These are phyloP conservation scores for Aphelenchoides avenae DNA, from an alignment of 1,140 invertebrate species.

Conservation along the genomic window DNA sequence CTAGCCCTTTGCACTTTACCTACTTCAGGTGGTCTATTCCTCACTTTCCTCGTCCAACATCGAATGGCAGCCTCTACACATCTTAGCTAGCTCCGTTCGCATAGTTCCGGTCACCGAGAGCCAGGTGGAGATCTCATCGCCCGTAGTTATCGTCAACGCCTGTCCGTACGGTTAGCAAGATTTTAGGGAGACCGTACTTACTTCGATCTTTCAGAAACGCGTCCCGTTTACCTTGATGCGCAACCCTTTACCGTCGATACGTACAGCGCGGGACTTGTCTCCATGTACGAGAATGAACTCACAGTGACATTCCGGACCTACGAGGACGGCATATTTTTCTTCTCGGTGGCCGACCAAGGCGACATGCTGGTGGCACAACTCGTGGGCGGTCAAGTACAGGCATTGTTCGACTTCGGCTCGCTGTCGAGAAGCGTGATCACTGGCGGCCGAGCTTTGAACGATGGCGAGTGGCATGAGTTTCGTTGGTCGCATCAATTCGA, in stretches of 20 bases:
- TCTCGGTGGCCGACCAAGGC: conserved; percentile 56
- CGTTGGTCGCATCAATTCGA: conserved; percentile 59
- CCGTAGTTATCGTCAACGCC: conserved; percentile 42
- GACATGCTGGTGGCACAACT: conserved; percentile 55
- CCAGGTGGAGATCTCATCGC: conserved; percentile 12
- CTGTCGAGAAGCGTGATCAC: conserved; percentile 31
- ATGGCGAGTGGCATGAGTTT: conserved; percentile 52
- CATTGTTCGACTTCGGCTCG: conserved; percentile 55
- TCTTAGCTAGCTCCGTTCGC: conserved; percentile 26
- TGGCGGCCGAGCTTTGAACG: conserved; percentile 50
- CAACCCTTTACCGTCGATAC: conserved; percentile 40
- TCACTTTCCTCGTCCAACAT: conserved; percentile 41
- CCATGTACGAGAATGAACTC: conserved; percentile 58
- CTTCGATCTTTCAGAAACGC: conserved; percentile 20
- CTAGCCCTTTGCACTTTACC: not conserved
- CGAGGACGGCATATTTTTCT: conserved; percentile 56
- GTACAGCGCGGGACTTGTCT: conserved; percentile 41
- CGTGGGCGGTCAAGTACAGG: conserved; percentile 37
- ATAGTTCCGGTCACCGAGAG: conserved; percentile 36
- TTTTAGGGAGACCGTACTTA: not conserved
- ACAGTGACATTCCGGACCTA: conserved; percentile 51
- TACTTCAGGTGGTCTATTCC: conserved; percentile 37
- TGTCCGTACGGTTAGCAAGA: conserved; percentile 34
- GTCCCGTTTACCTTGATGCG: conserved; percentile 43
- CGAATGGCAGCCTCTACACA: conserved; percentile 39